Base-by-base conservation (phyloP, 2,888 invertebrate species). In the Sminthurinus aureus region DNA sequence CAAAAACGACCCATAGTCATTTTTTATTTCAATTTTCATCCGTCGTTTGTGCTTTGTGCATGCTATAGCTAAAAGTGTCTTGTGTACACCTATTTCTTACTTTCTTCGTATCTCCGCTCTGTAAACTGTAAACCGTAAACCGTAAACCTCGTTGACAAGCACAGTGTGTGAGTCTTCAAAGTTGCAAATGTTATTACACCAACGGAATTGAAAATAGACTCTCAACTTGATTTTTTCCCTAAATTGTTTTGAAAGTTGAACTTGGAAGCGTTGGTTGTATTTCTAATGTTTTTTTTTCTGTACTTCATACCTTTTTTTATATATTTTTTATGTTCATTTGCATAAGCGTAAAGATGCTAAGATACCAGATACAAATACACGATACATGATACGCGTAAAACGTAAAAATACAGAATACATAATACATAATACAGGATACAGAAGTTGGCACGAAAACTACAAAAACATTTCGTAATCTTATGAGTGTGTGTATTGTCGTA, bases 381-480 rank as follows among this genome's bases (percentile, higher is more conserved):
- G 38, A 38, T 38, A 38, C 38, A 38, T 4, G 38, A 38, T 38
- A 38, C 38, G 6, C 1, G 38, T 38, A 38, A 38, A 1, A 38
- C 38, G 38, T 38, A 38, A 38, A 38, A 38, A 6, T 38, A 38
- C 1, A 38, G 6, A 38, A 38, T 38, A 38, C 38, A 38, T 1
- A 38, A n/a, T n/a, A n/a, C n/a, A n/a, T n/a, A n/a, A n/a, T n/a
- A n/a, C n/a, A 38, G 38, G 38, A 58, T n/a, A 15, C 20, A 66
- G 24, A 71, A 71, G 24, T 71, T 71, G 71, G 71, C 71, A 71
- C 24, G 71, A 71, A 38, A 38, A 38, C 38, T 38, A 38, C 6
- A 1, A 1, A 38, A 38, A 38, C 38, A 38, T 38, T 38, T 38
- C 38, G 3, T 38, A 38, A 38, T 38, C 38, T 38, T 6, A 38